These are phyloP conservation scores for Diachrysia chrysitis DNA, from an alignment of 2,888 invertebrate genomes.

Conservation along the genomic window DNA sequence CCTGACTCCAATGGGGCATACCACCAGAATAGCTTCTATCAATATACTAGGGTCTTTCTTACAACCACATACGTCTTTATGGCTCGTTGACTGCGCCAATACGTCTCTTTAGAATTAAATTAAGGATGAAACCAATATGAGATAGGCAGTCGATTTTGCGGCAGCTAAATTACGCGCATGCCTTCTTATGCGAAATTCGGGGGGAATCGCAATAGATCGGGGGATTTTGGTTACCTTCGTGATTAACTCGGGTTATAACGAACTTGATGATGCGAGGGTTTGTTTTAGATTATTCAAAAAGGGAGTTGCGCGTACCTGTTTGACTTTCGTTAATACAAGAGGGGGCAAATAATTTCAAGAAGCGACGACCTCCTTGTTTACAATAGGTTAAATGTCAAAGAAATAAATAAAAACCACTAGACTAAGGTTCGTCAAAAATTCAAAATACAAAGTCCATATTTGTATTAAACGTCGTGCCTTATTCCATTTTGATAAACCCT, in stretches of 20 bases:
- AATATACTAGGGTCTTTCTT: slow-evolving; percentile 74
- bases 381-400: not conserved
- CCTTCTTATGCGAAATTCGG: slow-evolving; percentile 54
- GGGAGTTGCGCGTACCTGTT: not conserved
- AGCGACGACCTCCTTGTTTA: not conserved
- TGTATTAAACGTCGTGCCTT: not conserved
- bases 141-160: slow-evolving; percentile 72
- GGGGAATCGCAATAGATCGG: slow-evolving; percentile 48
- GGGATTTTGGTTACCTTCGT: slow-evolving; percentile 52
- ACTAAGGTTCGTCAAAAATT: not conserved
- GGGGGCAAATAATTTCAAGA: not conserved
- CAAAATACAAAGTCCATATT: slow-evolving; percentile 1
- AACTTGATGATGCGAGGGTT: slow-evolving; percentile 34
- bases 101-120: slow-evolving; percentile 85
- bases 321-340: not conserved
- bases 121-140: slow-evolving; percentile 82
- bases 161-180: slow-evolving; percentile 70
- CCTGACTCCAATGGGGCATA: slow-evolving; percentile 76
- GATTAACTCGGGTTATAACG: slow-evolving; percentile 52
- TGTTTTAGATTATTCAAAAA: slow-evolving; percentile 11
- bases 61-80: slow-evolving; percentile 81
- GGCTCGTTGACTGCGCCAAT: slow-evolving; percentile 77
- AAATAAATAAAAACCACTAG: not conserved
- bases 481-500: not conserved
- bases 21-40: slow-evolving; percentile 76